Conservation (phyloP, 2,888 invertebrate species). For the Parelbella ahira region DNA sequence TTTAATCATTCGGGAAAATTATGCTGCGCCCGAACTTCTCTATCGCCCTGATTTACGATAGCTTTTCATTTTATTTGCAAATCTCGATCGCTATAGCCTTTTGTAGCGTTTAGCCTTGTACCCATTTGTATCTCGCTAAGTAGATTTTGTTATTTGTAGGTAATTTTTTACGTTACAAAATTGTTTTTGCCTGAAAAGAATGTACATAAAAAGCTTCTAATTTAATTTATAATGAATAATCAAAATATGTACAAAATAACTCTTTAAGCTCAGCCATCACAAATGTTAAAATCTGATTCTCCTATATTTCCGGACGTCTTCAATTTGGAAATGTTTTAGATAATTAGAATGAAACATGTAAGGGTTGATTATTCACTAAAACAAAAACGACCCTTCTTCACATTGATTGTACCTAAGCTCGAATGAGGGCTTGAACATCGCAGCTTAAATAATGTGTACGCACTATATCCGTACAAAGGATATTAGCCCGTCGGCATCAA, state of each 20-base stretch:
- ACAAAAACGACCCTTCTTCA: no score
- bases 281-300: no score
- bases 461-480: conserved; percentile 28
- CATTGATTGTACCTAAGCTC: not conserved
- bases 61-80: conserved; percentile 24
- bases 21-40: conserved; percentile 27
- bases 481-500: conserved; percentile 39
- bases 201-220: no score
- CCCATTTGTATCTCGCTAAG: conserved; percentile 18
- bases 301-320: no score
- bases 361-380: no score
- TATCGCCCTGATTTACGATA: conserved; percentile 20
- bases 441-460: conserved; percentile 16
- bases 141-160: conserved; percentile 7
- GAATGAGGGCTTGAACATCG: conserved; percentile 2
- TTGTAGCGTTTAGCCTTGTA: conserved; percentile 10
- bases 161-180: no score
- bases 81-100: conserved; percentile 19
- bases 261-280: no score
- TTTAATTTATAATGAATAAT: no score
- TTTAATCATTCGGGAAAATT: conserved; percentile 33
- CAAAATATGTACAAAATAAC: no score
- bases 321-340: no score
- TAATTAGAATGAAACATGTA: no score
- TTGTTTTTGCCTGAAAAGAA: no score